Evolutionary conservation across 2,797 vertebrate species (phyloP), one percentile per base, ranked within the genome.

Genomic region (Propithecus perrieri): DNA sequence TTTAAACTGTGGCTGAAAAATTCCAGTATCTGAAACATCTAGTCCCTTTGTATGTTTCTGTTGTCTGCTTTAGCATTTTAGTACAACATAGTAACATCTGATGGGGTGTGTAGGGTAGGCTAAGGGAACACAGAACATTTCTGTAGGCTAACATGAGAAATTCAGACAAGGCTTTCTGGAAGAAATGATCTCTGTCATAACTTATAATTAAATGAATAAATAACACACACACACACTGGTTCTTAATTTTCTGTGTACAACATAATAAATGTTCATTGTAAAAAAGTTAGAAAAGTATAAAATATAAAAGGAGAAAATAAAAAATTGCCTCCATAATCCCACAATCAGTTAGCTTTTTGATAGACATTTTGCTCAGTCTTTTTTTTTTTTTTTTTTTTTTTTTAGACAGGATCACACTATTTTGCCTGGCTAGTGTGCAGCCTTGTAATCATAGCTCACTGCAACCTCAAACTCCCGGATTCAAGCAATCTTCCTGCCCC

Each of bases 141-240:
- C 50, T 75, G 43, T 75, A 55, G 13, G 81, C 15, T 61, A 80
- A 94, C 57, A 4, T 46, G 33, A 75, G 22, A 95, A 89, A 93
- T 81, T 76, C n/a, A 85, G 83, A 38, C 22, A 84, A 95, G 18
- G 2, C 24, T 84, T 90, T 87, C 76, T 83, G 59, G 22, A 83
- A 83, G 61, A 93, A 96, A 28, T 63, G 15, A 55, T 78, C 83
- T 95, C 53, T 95, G 53, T 83, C 38, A 75, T 95, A 26, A 75
- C 30, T 86, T 90, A 63, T 48, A 93, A 83, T 50, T 81, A 76
- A 65, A 41, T 78, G 57, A 81, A 83, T 95, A 71, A 91, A 76
- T 10, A 90, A 75, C 61, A 50, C 48, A 43, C 4, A 53, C 12
- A 79, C 7, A 81, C 4, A 13, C 38, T 94, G 24, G 10, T 63